phyloP scores from a whole-genome alignment of 1,140 invertebrate genomes.

The Drosophila varians region DNA sequence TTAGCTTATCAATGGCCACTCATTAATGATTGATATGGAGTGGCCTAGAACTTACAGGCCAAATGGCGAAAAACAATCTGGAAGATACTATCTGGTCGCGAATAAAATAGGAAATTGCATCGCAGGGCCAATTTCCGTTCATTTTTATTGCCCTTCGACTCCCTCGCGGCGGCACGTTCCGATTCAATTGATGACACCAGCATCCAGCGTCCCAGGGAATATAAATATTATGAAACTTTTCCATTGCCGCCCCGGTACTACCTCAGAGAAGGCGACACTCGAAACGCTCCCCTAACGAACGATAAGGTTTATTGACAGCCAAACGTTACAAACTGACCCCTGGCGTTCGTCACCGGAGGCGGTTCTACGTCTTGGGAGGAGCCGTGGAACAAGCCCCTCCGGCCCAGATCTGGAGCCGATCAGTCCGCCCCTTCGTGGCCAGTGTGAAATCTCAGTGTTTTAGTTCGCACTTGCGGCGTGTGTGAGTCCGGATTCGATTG shows the following conservation, averaged over 20 bases:
- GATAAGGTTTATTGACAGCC: constrained; percentile 77
- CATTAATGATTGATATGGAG: constrained; percentile 43
- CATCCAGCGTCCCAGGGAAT: constrained; percentile 8
- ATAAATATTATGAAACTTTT: constrained; percentile 65
- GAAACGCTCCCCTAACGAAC: constrained; percentile 28
- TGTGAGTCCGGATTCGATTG: constrained; percentile 25
- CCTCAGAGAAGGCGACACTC: background rate
- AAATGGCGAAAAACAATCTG: background rate
- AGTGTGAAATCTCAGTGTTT: constrained; percentile 38
- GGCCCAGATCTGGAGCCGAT: constrained; percentile 26
- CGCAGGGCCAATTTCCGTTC: constrained; percentile 3
- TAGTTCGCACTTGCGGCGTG: constrained; percentile 37
- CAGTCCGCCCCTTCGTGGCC: constrained; percentile 53
- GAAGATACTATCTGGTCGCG: background rate
- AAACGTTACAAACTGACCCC: constrained; percentile 58
- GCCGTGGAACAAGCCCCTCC: constrained; percentile 60
- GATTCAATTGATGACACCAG: constrained; percentile 27
- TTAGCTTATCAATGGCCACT: constrained; percentile 44
- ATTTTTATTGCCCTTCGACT: constrained; percentile 10
- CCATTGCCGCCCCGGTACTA: constrained; percentile 43
- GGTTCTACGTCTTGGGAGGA: constrained; percentile 45
- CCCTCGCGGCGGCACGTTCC: background rate
- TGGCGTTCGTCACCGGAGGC: constrained; percentile 24
- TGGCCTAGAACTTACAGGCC: constrained; percentile 1
- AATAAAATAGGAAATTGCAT: constrained; percentile 4